Evolutionary conservation across 2,888 invertebrate species (phyloP), one percentile per base, ranked within the genome.

Genomic region (Sinohyriopsis cumingii): DNA sequence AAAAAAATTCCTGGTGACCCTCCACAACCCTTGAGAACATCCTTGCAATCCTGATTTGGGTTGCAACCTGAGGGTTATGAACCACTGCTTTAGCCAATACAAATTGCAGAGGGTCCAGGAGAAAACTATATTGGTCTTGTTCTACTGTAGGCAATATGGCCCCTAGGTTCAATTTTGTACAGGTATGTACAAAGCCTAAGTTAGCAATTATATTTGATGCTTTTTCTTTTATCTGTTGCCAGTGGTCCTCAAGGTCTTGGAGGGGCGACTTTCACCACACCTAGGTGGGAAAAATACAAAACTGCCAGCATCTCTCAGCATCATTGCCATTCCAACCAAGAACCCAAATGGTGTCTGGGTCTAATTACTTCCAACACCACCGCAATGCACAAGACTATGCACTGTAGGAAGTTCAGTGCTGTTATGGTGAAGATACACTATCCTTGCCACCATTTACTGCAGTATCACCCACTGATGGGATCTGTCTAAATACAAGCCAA

Each of bases 341-440:
- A 83, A 79, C 63, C 81, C 81, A 33, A 82, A 76, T 72, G 86
- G 86, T 9, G 82, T 86, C 18, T 86, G 85, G 85, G 85, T 86
- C 9, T 86, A 74, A 76, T 9, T 24, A 18, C 18, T 55, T 45
- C 15, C 45, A 45, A 15, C 45, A 45, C 15, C 15, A 15, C 45
- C 15, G 3, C 45, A 45, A 45, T 45, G 45, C 9, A 3, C 45
- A 45, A 12, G 3, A 15, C 3, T 15, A 45, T 45, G 15, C 2
- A 45, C 45, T 45, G 33, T 33, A 45, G 15, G 45, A 45, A 45
- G 15, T 15, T 45, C 12, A 45, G 45, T 45, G 45, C 45, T 15
- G 45, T 45, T 45, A 12, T 33, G 33, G 33, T 33, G 33, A 33
- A 33, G 7, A 9, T 33, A 33, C 33, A 9, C 33, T 9, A 33